A percentile compares a stretch with the other conserved stretches of the same genome.
Conservation (phyloP, 2,888 invertebrate species). For the Stegophylla sp. region DNA sequence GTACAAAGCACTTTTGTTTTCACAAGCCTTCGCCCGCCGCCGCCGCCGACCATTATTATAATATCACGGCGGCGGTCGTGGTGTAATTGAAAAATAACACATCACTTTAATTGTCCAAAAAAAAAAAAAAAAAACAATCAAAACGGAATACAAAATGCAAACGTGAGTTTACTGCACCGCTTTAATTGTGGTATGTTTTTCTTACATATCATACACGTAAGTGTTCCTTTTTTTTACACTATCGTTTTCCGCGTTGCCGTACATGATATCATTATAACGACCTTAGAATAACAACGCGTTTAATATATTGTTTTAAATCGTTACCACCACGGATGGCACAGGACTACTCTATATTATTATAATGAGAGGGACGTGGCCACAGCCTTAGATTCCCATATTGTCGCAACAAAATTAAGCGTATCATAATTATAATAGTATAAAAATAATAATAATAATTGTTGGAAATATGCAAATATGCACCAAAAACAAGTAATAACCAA, state of each 20-base stretch:
- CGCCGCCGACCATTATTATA: not conserved
- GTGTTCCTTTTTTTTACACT: constrained; percentile 2
- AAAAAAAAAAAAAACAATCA: no score
- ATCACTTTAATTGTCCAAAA: not conserved
- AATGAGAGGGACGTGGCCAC: constrained; percentile 12
- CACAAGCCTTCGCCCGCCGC: not conserved
- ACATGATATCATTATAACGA: not conserved
- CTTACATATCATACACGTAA: constrained; percentile 24
- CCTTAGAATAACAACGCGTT: not conserved
- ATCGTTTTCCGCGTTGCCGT: constrained; percentile 13
- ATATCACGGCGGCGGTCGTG: no score
- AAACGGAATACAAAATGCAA: not conserved
- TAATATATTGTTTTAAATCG: constrained; percentile 20
- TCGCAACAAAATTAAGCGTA: not conserved
- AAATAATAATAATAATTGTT: not conserved
- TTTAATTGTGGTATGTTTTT: constrained; percentile 18
- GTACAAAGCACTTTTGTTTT: not conserved
- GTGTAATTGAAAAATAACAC: constrained; percentile 44
- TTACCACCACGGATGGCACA: not conserved
- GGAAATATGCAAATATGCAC: no score
- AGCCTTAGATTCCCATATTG: not conserved
- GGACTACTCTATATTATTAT: no score
- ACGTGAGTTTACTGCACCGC: not conserved
- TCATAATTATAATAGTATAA: not conserved
- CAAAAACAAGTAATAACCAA: no score